Conservation (phyloP, 1,140 invertebrate genomes). For the Acromyrmex echinatior region DNA sequence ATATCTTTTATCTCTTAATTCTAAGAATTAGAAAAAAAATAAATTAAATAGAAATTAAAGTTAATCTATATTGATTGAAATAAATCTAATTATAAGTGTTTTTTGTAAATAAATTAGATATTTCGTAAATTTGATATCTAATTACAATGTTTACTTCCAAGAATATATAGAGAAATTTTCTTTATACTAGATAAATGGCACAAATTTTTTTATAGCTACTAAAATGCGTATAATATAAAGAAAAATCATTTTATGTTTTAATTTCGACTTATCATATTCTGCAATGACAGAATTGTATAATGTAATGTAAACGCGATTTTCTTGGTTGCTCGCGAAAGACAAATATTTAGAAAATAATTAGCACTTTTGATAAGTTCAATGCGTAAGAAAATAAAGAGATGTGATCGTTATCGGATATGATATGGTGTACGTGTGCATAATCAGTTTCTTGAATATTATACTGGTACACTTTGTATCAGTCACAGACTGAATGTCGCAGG, state of each 20-base stretch:
- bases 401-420: neutral
- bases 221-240: neutral
- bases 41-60: too few species aligned
- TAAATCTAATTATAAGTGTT: neutral
- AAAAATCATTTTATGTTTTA: neutral
- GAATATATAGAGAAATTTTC: neutral
- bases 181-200: neutral
- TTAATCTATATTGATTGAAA: too few species aligned
- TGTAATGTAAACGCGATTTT: neutral
- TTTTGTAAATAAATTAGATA: neutral
- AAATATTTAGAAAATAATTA: slow-evolving; percentile 11
- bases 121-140: neutral
- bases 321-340: neutral
- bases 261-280: neutral
- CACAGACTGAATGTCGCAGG: slow-evolving; percentile 55
- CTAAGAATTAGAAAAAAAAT: too few species aligned
- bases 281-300: neutral
- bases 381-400: neutral
- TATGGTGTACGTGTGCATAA: neutral
- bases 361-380: neutral
- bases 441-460: slow-evolving; percentile 2
- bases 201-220: neutral
- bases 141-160: neutral
- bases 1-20: too few species aligned
- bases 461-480: neutral